Conservation (phyloP, 2,888 invertebrate species). For the Lordiphosa andalusiaca region DNA sequence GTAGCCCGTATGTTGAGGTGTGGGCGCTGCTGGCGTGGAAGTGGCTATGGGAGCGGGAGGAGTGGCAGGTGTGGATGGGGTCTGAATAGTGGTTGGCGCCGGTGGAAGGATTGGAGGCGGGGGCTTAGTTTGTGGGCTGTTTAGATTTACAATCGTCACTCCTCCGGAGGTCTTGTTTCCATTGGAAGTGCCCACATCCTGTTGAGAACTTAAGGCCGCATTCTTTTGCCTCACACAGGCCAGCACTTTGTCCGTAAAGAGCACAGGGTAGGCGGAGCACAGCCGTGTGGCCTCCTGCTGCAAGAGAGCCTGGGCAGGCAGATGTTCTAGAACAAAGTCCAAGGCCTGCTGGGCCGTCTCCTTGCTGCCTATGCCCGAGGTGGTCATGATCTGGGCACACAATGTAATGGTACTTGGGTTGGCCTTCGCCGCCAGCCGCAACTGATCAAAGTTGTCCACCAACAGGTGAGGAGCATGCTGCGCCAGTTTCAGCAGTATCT, state of each 20-base stretch:
- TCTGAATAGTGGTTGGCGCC: conserved; percentile 28
- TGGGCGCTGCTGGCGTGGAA: conserved; percentile 67
- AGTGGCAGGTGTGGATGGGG: conserved; percentile 34
- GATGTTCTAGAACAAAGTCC: conserved; percentile 89
- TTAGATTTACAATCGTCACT: conserved; percentile 90
- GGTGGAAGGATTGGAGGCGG: conserved; percentile 13
- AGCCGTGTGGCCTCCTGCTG: conserved; percentile 90
- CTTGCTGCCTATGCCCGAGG: conserved; percentile 87
- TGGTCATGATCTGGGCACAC: conserved; percentile 86
- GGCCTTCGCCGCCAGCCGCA: conserved; percentile 86
- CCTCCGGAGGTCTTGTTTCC: conserved; percentile 87
- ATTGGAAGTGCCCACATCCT: conserved; percentile 82
- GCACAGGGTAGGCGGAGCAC: conserved; percentile 89
- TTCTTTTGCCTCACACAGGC: conserved; percentile 86
- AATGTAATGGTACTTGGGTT: conserved; percentile 85
- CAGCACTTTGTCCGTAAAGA: conserved; percentile 90
- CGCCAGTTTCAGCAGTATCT: conserved; percentile 88
- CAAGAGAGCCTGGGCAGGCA: conserved; percentile 87
- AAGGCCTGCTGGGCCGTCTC: conserved; percentile 90
- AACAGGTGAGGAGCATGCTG: conserved; percentile 86
- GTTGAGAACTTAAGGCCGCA: conserved; percentile 80
- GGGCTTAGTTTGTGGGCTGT: conserved; percentile 77
- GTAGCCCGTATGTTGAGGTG: conserved; percentile 81
- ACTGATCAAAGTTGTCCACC: conserved; percentile 85
- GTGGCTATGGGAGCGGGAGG: conserved; percentile 39